Percentiles rank a stretch among this genome's conserved stretches.
These are phyloP conservation scores for Ctenodactylus gundi DNA, from an alignment of 2,113 vertebrate genomes.

Conservation along the genomic window DNA sequence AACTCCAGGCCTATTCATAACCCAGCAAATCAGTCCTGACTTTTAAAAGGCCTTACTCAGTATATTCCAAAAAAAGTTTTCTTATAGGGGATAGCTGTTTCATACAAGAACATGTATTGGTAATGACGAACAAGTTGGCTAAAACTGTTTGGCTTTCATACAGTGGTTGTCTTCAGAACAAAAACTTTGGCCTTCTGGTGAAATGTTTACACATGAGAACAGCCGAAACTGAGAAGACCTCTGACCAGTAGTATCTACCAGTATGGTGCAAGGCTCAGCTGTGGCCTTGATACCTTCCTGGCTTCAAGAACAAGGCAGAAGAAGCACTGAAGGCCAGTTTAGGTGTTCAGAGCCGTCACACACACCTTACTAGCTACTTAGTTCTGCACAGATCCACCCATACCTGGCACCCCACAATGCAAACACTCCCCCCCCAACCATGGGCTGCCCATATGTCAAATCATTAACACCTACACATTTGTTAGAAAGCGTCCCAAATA, in stretches of 20 bases:
- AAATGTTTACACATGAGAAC: background rate
- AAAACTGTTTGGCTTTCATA: conserved; percentile 10
- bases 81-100: background rate
- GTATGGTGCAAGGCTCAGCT: background rate
- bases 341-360: background rate
- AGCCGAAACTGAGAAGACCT: background rate
- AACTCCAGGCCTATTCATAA: conserved; percentile 42
- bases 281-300: background rate
- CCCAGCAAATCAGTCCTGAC: background rate
- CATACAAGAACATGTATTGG: background rate
- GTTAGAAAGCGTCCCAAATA: background rate
- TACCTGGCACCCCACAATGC: too few relatives aligned
- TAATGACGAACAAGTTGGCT: background rate
- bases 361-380: background rate
- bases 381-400: background rate
- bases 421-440: too few relatives aligned
- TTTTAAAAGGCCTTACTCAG: background rate
- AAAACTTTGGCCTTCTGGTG: background rate
- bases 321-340: background rate
- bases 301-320: background rate
- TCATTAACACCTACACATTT: background rate
- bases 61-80: conserved; percentile 14
- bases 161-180: background rate
- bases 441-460: background rate
- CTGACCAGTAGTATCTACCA: background rate